Base-by-base conservation (phyloP, 2,113 vertebrate species). In the Polypterus senegalus region DNA sequence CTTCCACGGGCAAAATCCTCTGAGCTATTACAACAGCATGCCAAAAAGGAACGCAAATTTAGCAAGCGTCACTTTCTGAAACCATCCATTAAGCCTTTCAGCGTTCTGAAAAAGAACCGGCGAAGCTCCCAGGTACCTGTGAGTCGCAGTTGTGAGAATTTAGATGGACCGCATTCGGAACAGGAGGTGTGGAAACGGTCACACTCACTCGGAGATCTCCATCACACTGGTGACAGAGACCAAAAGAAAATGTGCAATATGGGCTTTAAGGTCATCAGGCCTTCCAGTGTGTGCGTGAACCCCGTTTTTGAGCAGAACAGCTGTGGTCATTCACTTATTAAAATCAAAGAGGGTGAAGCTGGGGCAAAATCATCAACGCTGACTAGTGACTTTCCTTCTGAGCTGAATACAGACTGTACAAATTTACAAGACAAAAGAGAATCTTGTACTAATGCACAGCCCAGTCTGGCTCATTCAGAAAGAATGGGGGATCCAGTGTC, bases 131-230 rank as follows among this genome's bases (percentile, higher is more conserved):
- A 84, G 0, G 81, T 91, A 49, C 81, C 83, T 0, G 78, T 88
- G 51, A 96, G 91, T 65, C 87, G 86, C 69, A 97, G 92, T 76
- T 96, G 84, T 61, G 96, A 98, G 79, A 83, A 89, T 66, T 81
- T 93, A 69, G 91, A 90, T 49, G 83, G 73, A 7, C 71, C 81
- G 3, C 76, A 71, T n/a, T 58, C 70, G 3, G 63, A 72, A 11
- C 46, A 61, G 1, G 84, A 78, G 3, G 5, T 67, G 0, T 93
- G 90, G 86, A 93, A 90, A 66, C 88, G 94, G 11, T 96, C 91
- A 59, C 92, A 88, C 57, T 98, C 94, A 2, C 78, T 98, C 64
- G 91, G 92, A n/a, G 87, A 96, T 73, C 83, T 98, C 61, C 85
- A 86, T 61, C 88, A 83, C 73, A 88, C 89, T 45, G 77, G 76